Conservation (phyloP, 2,113 vertebrate species). For the Chunga burmeisteri region DNA sequence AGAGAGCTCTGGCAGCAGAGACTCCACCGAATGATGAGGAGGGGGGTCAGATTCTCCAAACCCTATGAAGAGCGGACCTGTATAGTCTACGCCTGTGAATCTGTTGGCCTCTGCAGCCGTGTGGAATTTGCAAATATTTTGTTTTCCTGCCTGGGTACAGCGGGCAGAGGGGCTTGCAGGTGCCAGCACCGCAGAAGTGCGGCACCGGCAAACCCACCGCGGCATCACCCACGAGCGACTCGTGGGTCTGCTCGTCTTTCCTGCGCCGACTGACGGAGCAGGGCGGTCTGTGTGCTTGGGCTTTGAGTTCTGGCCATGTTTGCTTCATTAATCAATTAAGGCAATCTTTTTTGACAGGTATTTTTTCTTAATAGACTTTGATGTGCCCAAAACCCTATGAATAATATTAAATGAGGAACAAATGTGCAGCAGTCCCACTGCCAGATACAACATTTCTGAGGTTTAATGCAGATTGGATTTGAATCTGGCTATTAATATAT, state of each 20-base stretch:
- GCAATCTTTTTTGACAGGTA: constrained; percentile 10
- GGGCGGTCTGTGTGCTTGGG: not conserved
- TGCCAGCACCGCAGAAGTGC: accelerated
- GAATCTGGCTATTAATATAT: constrained; percentile 33
- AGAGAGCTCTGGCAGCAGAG: not conserved
- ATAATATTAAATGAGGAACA: constrained; percentile 40
- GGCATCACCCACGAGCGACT: accelerated
- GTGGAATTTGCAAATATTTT: not conserved
- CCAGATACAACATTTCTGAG: constrained; percentile 61
- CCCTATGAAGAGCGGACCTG: accelerated
- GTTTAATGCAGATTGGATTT: constrained; percentile 53
- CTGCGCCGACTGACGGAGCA: not conserved
- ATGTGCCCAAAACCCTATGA: constrained; percentile 12
- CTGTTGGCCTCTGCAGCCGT: accelerated
- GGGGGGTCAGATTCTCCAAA: not conserved
- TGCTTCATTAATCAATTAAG: constrained; percentile 25
- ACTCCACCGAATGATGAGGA: accelerated
- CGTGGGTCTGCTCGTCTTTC: not conserved
- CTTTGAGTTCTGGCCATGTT: not conserved
- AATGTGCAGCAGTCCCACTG: constrained; percentile 34
- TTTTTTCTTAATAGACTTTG: constrained; percentile 37
- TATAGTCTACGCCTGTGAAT: accelerated
- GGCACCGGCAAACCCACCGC: accelerated
- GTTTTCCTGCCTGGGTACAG: not conserved
- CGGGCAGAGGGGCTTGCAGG: accelerated